Evolutionary conservation across 2,797 vertebrate genomes (phyloP).

Genomic region (Gymnothorax javanicus): DNA sequence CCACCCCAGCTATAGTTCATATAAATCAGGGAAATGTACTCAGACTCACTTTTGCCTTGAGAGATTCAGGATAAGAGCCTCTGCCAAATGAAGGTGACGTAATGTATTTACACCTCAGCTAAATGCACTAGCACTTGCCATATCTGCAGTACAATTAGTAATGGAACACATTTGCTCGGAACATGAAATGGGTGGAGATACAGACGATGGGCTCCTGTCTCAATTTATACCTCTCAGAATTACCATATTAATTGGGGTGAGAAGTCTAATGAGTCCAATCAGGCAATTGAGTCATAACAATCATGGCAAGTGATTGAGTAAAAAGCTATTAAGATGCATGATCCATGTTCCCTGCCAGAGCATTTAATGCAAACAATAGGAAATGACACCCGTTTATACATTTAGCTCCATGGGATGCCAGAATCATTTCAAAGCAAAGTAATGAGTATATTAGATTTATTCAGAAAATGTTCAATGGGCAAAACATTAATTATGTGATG

Average conservation of each 20-base stretch:
- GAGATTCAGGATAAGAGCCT: background rate
- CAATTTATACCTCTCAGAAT: slow-evolving; percentile 47
- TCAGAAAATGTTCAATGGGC: background rate
- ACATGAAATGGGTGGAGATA: background rate
- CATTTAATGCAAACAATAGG: background rate
- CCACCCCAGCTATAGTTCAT: too few species aligned
- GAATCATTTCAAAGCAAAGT: too few species aligned
- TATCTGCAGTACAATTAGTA: background rate
- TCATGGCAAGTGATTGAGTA: slow-evolving; percentile 53
- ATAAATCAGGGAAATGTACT: background rate
- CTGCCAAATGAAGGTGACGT: background rate
- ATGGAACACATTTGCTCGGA: background rate
- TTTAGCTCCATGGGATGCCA: background rate
- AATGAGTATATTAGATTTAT: background rate
- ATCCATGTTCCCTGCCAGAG: slow-evolving; percentile 42
- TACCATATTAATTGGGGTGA: slow-evolving; percentile 61
- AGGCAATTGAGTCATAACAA: slow-evolving; percentile 52
- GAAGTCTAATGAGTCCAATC: slow-evolving; percentile 53
- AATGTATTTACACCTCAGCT: background rate
- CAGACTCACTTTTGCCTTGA: background rate
- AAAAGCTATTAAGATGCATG: slow-evolving; percentile 49
- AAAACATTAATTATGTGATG: background rate
- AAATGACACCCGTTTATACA: background rate
- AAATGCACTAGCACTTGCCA: background rate
- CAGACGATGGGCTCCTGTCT: slow-evolving; percentile 49